phyloP scores from a whole-genome alignment of 2,113 vertebrate species.

The Toxostoma redivivum region DNA sequence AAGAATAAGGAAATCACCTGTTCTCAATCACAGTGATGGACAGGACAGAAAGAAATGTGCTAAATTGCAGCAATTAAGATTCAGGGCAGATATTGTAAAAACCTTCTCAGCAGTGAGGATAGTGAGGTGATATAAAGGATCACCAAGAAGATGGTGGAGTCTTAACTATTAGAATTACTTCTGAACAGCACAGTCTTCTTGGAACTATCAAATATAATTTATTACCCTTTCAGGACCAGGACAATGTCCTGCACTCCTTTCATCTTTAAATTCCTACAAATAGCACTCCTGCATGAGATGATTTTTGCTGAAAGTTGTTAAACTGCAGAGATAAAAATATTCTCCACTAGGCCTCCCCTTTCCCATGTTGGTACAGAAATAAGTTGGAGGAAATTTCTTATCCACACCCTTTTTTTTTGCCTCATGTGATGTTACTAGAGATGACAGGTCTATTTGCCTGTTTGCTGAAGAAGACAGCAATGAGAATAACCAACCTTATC shows the following conservation, averaged over 20 bases:
- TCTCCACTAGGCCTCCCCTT: neutral
- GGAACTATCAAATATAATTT: neutral
- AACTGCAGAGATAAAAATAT: neutral
- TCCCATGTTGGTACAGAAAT: neutral
- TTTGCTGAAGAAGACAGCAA: neutral
- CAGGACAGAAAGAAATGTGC: conserved; percentile 14
- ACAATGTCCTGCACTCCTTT: neutral
- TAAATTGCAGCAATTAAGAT: conserved; percentile 48
- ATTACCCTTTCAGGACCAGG: neutral
- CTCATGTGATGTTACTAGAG: neutral
- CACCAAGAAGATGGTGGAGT: neutral
- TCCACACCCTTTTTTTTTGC: neutral
- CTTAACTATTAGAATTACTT: neutral
- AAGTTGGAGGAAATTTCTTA: neutral
- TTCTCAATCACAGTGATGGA: conserved; percentile 18
- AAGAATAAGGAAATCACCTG: conserved; percentile 40
- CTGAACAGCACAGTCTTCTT: neutral
- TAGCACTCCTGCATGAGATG: neutral
- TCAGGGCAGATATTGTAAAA: neutral
- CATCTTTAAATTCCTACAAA: neutral
- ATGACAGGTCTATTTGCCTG: neutral
- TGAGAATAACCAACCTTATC: neutral
- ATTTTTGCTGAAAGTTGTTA: neutral
- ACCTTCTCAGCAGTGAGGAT: neutral
- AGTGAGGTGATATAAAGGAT: neutral